phyloP scores from a whole-genome alignment of 1,140 invertebrate genomes.

The Ridgeia piscesae region DNA sequence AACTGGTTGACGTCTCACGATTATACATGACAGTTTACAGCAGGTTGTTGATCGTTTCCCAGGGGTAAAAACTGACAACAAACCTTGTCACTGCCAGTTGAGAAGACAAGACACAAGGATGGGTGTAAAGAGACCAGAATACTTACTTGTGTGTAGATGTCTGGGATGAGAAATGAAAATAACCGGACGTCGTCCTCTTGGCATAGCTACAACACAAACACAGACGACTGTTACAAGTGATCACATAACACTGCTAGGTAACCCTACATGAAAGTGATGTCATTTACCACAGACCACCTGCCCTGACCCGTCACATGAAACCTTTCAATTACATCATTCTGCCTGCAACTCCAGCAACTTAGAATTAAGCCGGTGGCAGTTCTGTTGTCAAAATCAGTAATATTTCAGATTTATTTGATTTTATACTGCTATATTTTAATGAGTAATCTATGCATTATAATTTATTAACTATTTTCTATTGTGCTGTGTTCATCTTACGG shows the following conservation, averaged over 20 bases:
- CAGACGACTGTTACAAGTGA: background rate
- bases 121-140: background rate
- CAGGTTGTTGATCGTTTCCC: background rate
- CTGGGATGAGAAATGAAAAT: slow-evolving; percentile 84
- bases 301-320: background rate
- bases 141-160: slow-evolving; percentile 75
- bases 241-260: background rate
- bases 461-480: too few relatives aligned
- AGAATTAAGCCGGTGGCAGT: background rate
- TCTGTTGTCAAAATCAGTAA: too few relatives aligned
- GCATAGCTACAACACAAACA: slow-evolving; percentile 63
- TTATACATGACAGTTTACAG: background rate
- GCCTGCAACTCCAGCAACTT: background rate
- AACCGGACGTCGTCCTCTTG: slow-evolving; percentile 84
- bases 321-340: background rate
- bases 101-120: background rate
- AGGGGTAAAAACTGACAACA: background rate
- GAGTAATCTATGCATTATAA: too few relatives aligned
- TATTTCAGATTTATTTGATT: too few relatives aligned
- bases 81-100: background rate
- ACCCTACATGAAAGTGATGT: background rate
- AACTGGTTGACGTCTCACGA: background rate
- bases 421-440: too few relatives aligned
- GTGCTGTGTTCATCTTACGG: too few relatives aligned
- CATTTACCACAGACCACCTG: background rate